These are phyloP conservation scores for Nephrotoma appendiculata DNA, from an alignment of 2,888 invertebrate genomes.

Conservation along the genomic window DNA sequence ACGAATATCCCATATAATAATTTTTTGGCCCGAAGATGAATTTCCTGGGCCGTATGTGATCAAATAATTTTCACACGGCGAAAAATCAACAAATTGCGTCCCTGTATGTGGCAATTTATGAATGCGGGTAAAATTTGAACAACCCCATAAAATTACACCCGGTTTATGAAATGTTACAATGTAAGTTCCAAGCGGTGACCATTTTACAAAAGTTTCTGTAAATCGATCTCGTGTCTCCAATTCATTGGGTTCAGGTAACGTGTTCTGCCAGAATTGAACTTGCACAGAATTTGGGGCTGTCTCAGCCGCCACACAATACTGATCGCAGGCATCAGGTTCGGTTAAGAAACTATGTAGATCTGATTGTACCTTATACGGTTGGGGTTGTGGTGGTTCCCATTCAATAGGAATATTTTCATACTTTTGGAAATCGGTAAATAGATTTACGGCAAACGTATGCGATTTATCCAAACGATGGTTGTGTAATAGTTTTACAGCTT, in stretches of 20 bases:
- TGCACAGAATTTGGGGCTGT: slow-evolving; percentile 57
- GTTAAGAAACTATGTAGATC: slow-evolving; percentile 86
- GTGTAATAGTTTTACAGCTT: slow-evolving; percentile 78
- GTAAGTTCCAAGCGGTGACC: slow-evolving; percentile 96
- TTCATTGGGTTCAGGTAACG: slow-evolving; percentile 68
- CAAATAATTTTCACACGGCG: slow-evolving; percentile 92
- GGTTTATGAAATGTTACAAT: slow-evolving; percentile 90
- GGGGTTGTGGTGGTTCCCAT: slow-evolving; percentile 83
- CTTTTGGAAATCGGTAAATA: slow-evolving; percentile 92
- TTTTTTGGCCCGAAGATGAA: slow-evolving; percentile 60
- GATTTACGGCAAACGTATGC: slow-evolving; percentile 85
- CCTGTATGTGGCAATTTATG: slow-evolving; percentile 80
- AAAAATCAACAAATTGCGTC: slow-evolving; percentile 93
- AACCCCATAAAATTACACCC: slow-evolving; percentile 96
- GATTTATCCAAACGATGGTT: slow-evolving; percentile 91
- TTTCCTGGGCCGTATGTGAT: slow-evolving; percentile 92
- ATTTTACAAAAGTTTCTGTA: slow-evolving; percentile 91
- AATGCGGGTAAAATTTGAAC: slow-evolving; percentile 81
- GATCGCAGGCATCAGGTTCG: slow-evolving; percentile 92
- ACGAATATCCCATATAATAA: slow-evolving; percentile 94
- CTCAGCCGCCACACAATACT: slow-evolving; percentile 80
- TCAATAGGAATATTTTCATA: slow-evolving; percentile 80
- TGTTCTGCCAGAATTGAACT: slow-evolving; percentile 81
- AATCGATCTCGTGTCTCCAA: slow-evolving; percentile 77
- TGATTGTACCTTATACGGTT: slow-evolving; percentile 80